A percentile compares a stretch with the other conserved stretches of the same genome.
phyloP scores from a whole-genome alignment of 2,113 vertebrate genomes.

The Sphyrna mokarran region DNA sequence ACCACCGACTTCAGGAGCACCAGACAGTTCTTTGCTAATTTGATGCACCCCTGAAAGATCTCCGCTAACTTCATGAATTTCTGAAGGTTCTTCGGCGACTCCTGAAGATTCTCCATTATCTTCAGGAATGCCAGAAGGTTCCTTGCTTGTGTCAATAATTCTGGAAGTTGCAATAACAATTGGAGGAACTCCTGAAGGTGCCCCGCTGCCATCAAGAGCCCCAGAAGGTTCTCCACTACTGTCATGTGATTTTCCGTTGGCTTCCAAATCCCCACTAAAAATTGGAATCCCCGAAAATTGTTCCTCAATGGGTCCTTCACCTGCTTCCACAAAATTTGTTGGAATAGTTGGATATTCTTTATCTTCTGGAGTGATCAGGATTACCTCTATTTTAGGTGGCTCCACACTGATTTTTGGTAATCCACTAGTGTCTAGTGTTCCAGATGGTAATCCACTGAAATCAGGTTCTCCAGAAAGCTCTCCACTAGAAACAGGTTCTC shows the following conservation, averaged over 20 bases:
- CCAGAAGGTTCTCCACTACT: slow-evolving; percentile 53
- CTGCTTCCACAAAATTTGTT: not conserved
- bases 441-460: slow-evolving; percentile 48
- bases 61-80: slow-evolving; percentile 48
- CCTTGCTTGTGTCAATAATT: slow-evolving; percentile 44
- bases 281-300: not conserved
- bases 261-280: not conserved
- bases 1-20: slow-evolving; percentile 42
- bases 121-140: slow-evolving; percentile 42
- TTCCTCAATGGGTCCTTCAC: slow-evolving; percentile 7
- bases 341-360: not conserved
- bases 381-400: slow-evolving; percentile 44
- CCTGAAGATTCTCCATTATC: slow-evolving; percentile 61
- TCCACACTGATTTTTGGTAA: slow-evolving; percentile 41
- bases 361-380: not conserved
- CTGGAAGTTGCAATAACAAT: slow-evolving; percentile 52
- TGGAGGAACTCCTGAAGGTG: slow-evolving; percentile 49
- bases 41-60: slow-evolving; percentile 49
- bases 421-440: slow-evolving; percentile 37
- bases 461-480: slow-evolving; percentile 50
- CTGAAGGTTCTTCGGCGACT: slow-evolving; percentile 53
- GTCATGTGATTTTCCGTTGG: not conserved
- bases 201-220: slow-evolving; percentile 48
- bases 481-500: slow-evolving; percentile 45
- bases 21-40: slow-evolving; percentile 48